Evolutionary conservation across 2,113 vertebrate genomes (phyloP), one percentile per base, ranked within the genome.

Genomic region (Apaloderma vittatum): DNA sequence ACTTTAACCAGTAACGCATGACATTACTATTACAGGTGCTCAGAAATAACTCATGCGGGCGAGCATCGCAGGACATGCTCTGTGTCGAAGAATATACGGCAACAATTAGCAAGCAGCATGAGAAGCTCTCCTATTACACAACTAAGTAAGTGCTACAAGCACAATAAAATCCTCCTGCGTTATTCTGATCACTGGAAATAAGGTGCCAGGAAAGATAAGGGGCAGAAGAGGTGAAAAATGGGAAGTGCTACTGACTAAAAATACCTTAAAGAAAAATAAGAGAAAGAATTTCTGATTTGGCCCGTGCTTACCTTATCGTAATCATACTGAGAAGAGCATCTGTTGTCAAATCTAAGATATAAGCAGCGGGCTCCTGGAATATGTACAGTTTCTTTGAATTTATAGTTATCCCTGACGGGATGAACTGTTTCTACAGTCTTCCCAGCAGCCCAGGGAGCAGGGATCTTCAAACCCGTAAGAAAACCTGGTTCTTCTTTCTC

Each of bases 261-360:
- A 43, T 77, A 88, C 32, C 1, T 37, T 4, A 46, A 40, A 40
- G 40, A 40, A 9, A 40, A 40, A 40, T 4, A 34, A 54, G 57
- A n/a, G 22, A 45, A 71, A 43, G 16, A 34, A 32, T 26, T 57
- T 68, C 65, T 30, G 59, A 65, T 24, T 12, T 19, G 59, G 40
- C 5, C 16, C 77, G 65, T 78, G 68, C 95, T 97, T 98, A 99
- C 99, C 99, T 99, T 99, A 95, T 99, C 99, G 12, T 99, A 99
- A 94, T 99, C 99, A 34, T 99, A 99, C n/a, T 99, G 99, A 5
- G 99, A 99, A 63, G 99, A 99, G 95, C 99, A 99, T 94, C 99
- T 98, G 90, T 99, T 99, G 94, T 99, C 99, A 95, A 99, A 99
- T 95, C 99, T 98, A 74, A 99, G 99, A 86, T 99, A 99, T 23